A percentile compares a stretch with the other conserved stretches of the same genome.
phyloP scores from a whole-genome alignment of 2,797 vertebrate species.

The Acanthurus lineatus region DNA sequence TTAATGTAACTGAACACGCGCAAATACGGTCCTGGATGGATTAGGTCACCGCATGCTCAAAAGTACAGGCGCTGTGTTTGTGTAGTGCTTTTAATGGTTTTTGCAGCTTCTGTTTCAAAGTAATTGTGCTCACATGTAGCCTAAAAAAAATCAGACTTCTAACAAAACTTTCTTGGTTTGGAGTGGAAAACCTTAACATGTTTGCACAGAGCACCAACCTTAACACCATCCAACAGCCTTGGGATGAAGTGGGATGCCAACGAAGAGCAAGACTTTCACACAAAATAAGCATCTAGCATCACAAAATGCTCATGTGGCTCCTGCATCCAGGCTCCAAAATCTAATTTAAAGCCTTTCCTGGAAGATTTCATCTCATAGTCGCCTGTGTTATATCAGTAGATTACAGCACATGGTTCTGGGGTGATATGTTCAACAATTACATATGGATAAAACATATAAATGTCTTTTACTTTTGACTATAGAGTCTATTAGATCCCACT shows the following conservation, averaged over 20 bases:
- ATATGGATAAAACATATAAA: not conserved
- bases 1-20: constrained; percentile 1
- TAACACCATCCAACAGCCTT: not conserved
- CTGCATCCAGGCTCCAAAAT: not conserved
- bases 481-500: no score
- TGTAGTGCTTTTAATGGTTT: not conserved
- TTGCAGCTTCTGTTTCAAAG: no score
- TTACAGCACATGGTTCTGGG: not conserved
- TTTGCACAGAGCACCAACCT: no score
- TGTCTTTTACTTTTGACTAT: not conserved
- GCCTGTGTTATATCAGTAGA: not conserved
- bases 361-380: no score
- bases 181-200: not conserved
- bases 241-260: not conserved
- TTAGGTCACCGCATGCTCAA: not conserved
- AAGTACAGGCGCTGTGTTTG: not conserved
- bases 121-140: not conserved
- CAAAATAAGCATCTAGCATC: not conserved
- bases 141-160: no score
- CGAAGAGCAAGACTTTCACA: not conserved
- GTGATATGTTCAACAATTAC: not conserved
- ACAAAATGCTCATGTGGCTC: not conserved
- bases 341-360: no score
- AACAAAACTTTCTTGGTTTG: not conserved
- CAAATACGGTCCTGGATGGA: not conserved